Conservation (phyloP, 2,797 vertebrate species). For the Myotis pilosus region DNA sequence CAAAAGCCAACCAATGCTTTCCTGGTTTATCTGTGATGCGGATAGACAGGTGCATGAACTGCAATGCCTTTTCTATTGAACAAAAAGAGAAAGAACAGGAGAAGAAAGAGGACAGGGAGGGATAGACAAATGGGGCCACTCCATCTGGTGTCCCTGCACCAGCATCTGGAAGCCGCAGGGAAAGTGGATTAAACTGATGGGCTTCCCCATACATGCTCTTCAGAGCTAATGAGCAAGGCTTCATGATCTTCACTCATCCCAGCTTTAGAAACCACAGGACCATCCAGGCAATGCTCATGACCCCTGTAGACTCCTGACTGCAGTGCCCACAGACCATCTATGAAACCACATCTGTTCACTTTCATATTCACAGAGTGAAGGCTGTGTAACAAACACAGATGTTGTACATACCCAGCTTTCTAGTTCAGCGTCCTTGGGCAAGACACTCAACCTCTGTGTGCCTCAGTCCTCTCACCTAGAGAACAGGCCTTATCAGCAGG, state of each 20-base stretch:
- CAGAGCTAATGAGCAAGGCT: not conserved
- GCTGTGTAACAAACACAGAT: not conserved
- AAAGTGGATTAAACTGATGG: no score
- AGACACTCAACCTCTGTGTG: no score
- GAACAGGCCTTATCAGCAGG: no score
- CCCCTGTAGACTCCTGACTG: not conserved
- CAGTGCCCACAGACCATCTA: not conserved
- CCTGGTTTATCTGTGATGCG: no score
- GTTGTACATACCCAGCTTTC: accelerated
- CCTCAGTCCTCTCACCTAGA: no score
- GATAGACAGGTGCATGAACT: not conserved
- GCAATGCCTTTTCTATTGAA: slow-evolving; percentile 34
- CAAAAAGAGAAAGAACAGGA: slow-evolving; percentile 14
- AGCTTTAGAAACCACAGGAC: not conserved
- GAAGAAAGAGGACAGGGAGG: not conserved
- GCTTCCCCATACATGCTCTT: not conserved
- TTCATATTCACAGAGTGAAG: not conserved
- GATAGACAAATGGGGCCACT: slow-evolving; percentile 32
- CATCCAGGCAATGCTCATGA: accelerated
- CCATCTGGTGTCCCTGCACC: slow-evolving; percentile 49
- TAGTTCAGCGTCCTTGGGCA: not conserved
- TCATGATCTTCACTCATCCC: not conserved
- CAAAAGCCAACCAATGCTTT: no score
- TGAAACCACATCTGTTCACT: not conserved
- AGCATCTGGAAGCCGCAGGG: not conserved